Evolutionary conservation across 2,888 invertebrate genomes (phyloP), one percentile per base, ranked within the genome.

Genomic region (Ochropleura plecta): DNA sequence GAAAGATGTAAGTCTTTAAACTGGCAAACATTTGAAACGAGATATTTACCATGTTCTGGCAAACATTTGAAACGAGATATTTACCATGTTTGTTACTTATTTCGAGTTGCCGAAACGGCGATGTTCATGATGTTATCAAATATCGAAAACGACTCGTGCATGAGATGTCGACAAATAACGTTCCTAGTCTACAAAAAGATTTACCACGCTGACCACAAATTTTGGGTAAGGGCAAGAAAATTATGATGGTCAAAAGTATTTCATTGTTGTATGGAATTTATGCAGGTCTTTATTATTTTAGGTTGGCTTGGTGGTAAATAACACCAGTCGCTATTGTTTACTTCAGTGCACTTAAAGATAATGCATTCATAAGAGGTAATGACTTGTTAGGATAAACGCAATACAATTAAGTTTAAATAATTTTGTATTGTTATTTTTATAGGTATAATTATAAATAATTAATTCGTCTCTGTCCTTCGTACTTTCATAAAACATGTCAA

Each of bases 341-440:
- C 51, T 3, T 10, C 14, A 7, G 14, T 10, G 20, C 14, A 7
- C 6, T 16, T 20, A 49, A 20, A 20, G 8, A 30, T n/a, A 44
- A 60, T 70, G 10, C 49, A 9, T 40, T 72, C 48, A 20, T 18
- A 40, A 57, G 5, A 40, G 53, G 53, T n/a, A 16, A 42, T 20
- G 14, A 53, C 20, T 51, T 40, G 5, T 6, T 46, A 30, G 49
- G 6, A 64, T 63, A 49, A 70, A 71, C 7, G 3, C 46, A 65
- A 30, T 44, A n/a, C 16, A 42, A 53, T 9, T 53, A 48, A 59
- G 0, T 49, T 18, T 60, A 30, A 40, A 46, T 0, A 18, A 5
- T 55, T 63, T 64, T 70, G 48, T 55, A 18, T 57, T 46, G 30
- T 65, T 78, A 53, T 20, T 48, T 49, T 55, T 48, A 42, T 69